These are phyloP conservation scores for Hyposoter didymator DNA, from an alignment of 2,888 invertebrate species.

Conservation along the genomic window DNA sequence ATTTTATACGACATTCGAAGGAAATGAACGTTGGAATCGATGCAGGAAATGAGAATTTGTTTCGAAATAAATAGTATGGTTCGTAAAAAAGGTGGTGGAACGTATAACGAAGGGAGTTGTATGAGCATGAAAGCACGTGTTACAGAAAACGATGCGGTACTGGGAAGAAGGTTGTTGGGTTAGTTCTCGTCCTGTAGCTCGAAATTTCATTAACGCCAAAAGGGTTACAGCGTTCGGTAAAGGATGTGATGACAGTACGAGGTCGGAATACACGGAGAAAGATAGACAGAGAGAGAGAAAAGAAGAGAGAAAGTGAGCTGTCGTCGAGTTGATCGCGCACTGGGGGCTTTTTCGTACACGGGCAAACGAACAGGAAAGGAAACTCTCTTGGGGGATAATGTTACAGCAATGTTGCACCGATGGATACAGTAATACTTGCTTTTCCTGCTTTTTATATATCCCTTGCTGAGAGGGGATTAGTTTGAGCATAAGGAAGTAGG, in stretches of 20 bases:
- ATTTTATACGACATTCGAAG: background rate
- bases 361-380: slow-evolving; percentile 52
- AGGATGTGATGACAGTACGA: background rate
- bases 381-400: slow-evolving; percentile 15
- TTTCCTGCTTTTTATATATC: slow-evolving; percentile 17
- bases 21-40: background rate
- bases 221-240: background rate
- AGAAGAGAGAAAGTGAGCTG: background rate
- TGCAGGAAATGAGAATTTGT: background rate
- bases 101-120: background rate
- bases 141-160: background rate
- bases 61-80: background rate
- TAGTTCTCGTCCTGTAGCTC: slow-evolving; percentile 9
- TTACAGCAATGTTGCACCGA: slow-evolving; percentile 11
- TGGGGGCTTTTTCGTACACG: slow-evolving; percentile 29
- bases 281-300: background rate
- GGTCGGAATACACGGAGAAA: background rate
- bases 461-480: slow-evolving; percentile 41
- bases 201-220: slow-evolving; percentile 49
- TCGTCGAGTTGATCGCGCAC: slow-evolving; percentile 42
- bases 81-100: background rate
- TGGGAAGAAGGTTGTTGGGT: background rate
- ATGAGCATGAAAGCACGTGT: slow-evolving; percentile 1
- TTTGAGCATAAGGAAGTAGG: slow-evolving; percentile 52
- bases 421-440: slow-evolving; percentile 14